These are phyloP conservation scores for Plagodis dolabraria DNA, from an alignment of 2,888 invertebrate genomes.

Conservation along the genomic window DNA sequence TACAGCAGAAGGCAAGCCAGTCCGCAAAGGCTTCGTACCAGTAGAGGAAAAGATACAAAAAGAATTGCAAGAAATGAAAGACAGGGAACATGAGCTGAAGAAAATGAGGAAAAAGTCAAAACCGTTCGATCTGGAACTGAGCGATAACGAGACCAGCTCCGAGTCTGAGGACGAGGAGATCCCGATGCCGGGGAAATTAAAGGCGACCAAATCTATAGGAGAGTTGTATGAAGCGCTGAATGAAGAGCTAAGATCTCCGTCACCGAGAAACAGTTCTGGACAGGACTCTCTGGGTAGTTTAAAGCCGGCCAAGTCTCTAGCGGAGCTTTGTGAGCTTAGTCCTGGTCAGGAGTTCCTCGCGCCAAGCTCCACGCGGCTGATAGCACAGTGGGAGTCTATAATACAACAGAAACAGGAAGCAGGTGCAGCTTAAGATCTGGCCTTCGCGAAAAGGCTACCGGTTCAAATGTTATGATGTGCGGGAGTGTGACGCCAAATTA, in stretches of 20 bases:
- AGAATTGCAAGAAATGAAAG: slow-evolving; percentile 93
- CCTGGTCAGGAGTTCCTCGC: slow-evolving; percentile 87
- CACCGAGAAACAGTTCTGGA: slow-evolving; percentile 73
- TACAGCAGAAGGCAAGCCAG: slow-evolving; percentile 86
- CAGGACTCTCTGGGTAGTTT: slow-evolving; percentile 79
- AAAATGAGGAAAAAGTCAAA: slow-evolving; percentile 86
- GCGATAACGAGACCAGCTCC: slow-evolving; percentile 84
- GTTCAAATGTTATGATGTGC: slow-evolving; percentile 52
- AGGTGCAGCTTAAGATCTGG: slow-evolving; percentile 70
- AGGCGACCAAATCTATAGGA: slow-evolving; percentile 87
- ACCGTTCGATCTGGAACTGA: slow-evolving; percentile 86
- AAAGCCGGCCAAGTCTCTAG: slow-evolving; percentile 88
- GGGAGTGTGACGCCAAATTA: slow-evolving; percentile 42
- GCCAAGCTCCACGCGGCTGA: slow-evolving; percentile 89
- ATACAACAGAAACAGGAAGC: slow-evolving; percentile 87
- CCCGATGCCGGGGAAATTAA: slow-evolving; percentile 85
- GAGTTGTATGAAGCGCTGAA: slow-evolving; percentile 86
- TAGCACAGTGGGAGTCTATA: slow-evolving; percentile 92
- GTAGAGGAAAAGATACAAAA: slow-evolving; percentile 95
- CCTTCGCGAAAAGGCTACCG: slow-evolving; percentile 43
- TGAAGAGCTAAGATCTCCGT: slow-evolving; percentile 77
- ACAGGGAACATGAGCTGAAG: slow-evolving; percentile 92
- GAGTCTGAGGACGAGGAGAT: slow-evolving; percentile 86
- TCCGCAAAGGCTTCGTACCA: slow-evolving; percentile 91
- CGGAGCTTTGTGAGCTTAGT: slow-evolving; percentile 87